Percentiles rank a stretch among this genome's conserved stretches.
These are phyloP conservation scores for Chromis chromis DNA, from an alignment of 2,797 vertebrate genomes.

Conservation along the genomic window DNA sequence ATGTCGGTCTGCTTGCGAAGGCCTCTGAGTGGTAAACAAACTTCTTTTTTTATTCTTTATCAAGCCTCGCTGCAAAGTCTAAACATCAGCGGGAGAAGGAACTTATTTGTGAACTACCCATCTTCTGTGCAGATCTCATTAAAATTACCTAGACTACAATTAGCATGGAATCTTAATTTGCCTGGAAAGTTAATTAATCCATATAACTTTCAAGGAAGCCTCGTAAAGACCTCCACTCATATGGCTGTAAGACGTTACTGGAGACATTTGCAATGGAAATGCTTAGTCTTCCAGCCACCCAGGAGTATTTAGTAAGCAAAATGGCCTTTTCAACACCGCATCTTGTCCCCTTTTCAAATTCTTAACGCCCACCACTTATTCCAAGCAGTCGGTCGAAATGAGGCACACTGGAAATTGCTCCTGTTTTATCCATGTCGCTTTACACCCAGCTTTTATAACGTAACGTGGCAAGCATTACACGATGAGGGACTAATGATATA, in stretches of 20 bases:
- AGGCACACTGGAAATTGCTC: conserved; percentile 78
- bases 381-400: conserved; percentile 74
- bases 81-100: conserved; percentile 42
- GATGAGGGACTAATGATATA: conserved; percentile 86
- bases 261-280: conserved; percentile 78
- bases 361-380: conserved; percentile 73
- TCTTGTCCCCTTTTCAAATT: conserved; percentile 71
- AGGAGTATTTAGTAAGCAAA: conserved; percentile 80
- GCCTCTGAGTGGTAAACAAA: conserved; percentile 48
- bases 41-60: conserved; percentile 35
- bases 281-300: conserved; percentile 78
- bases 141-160: conserved; percentile 72
- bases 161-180: conserved; percentile 78
- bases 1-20: conserved; percentile 27
- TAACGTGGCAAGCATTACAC: conserved; percentile 87
- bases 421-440: conserved; percentile 80
- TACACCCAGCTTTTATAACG: conserved; percentile 84
- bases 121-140: conserved; percentile 72
- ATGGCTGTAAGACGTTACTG: conserved; percentile 66
- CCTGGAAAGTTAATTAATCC: conserved; percentile 81
- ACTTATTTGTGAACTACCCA: conserved; percentile 56
- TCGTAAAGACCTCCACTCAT: conserved; percentile 68
- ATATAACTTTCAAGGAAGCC: conserved; percentile 76
- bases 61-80: conserved; percentile 6
- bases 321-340: conserved; percentile 73